Percentiles rank a stretch among this genome's conserved stretches.
phyloP scores from a whole-genome alignment of 2,888 invertebrate species.

The Pollenia griseotomentosa region DNA sequence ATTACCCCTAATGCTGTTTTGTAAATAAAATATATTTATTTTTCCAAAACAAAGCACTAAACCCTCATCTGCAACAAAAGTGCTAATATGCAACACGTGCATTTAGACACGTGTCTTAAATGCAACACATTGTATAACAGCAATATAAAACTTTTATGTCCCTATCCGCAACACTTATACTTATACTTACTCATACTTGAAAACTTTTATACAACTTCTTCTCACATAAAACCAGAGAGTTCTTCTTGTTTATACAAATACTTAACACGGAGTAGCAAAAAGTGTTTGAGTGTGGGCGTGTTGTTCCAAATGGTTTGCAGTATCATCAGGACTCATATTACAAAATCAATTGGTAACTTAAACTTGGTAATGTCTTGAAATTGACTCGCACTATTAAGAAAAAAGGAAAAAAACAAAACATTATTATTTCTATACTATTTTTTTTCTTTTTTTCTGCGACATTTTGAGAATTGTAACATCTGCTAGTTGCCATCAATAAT shows the following conservation, averaged over 20 bases:
- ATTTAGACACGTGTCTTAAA: slow-evolving; percentile 72
- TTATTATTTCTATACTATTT: slow-evolving; percentile 12
- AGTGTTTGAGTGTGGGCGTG: neutral
- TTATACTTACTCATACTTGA: neutral
- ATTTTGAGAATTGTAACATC: slow-evolving; percentile 64
- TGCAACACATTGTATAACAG: slow-evolving; percentile 59
- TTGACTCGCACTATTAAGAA: slow-evolving; percentile 46
- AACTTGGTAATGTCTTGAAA: slow-evolving; percentile 60
- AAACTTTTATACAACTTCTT: slow-evolving; percentile 4
- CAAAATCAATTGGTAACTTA: slow-evolving; percentile 67
- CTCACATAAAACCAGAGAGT: slow-evolving; percentile 17
- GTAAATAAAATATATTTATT: slow-evolving; percentile 38
- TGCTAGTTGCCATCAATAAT: slow-evolving; percentile 69
- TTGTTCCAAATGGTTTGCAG: neutral
- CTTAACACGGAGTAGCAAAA: neutral
- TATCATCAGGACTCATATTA: slow-evolving; percentile 51
- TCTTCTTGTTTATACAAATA: neutral
- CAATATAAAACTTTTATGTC: slow-evolving; percentile 50
- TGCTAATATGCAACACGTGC: slow-evolving; percentile 74
- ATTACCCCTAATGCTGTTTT: slow-evolving; percentile 61
- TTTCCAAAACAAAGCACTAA: slow-evolving; percentile 34
- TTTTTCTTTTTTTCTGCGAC: neutral
- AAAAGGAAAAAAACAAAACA: neutral
- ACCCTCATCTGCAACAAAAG: slow-evolving; percentile 47
- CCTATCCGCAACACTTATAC: slow-evolving; percentile 12